Conservation (phyloP, 2,888 invertebrate genomes). For the Sabellastarte sp. region DNA sequence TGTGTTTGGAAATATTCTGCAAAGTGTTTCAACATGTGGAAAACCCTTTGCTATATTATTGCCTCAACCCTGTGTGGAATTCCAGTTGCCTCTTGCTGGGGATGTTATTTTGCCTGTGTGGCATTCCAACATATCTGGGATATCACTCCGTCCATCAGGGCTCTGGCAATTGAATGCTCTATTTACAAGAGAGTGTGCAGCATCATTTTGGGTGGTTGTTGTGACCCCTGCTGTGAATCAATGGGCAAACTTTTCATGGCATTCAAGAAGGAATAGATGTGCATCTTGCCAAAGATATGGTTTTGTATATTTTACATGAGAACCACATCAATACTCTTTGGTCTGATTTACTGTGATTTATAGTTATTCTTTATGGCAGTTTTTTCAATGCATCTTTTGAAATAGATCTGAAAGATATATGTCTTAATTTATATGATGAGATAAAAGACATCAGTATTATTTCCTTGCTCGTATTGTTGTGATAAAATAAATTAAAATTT, state of each 20-base stretch:
- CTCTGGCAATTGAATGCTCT: conserved; percentile 38
- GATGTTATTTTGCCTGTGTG: conserved; percentile 48
- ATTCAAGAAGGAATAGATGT: no score
- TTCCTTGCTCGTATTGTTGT: no score
- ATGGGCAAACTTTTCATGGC: conserved; percentile 28
- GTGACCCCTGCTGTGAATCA: conserved; percentile 32
- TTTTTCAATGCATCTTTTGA: no score
- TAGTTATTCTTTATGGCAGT: no score
- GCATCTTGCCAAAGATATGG: no score
- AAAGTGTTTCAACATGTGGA: conserved; percentile 68
- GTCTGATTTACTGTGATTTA: no score
- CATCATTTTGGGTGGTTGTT: conserved; percentile 23
- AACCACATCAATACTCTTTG: no score
- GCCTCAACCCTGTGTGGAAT: conserved; percentile 70
- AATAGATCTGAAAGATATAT: no score
- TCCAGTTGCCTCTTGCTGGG: conserved; percentile 67
- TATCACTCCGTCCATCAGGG: conserved; percentile 33
- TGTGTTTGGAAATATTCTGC: conserved; percentile 71
- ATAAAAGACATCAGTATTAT: no score
- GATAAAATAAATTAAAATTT: no score
- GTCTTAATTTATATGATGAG: no score
- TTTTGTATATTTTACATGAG: no score
- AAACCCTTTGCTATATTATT: conserved; percentile 70
- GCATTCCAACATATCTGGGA: conserved; percentile 63
- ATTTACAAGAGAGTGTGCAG: conserved; percentile 22